Percentiles rank a stretch among this genome's conserved stretches.
Evolutionary conservation across 2,797 vertebrate genomes (phyloP).

Genomic region (Pachyuromys duprasi): DNA sequence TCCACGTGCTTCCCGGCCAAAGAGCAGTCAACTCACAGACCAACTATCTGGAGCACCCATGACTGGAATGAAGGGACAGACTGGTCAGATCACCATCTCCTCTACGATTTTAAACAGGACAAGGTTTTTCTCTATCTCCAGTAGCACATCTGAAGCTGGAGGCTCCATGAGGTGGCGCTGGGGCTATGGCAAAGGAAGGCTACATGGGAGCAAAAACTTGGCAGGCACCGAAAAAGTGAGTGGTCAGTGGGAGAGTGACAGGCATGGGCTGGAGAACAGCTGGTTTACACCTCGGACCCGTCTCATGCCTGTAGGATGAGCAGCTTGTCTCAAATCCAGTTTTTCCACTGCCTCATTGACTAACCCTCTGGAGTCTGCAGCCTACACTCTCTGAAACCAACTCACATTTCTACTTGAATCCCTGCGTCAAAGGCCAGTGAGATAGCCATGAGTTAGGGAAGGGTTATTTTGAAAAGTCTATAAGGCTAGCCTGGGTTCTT

Average conservation of each 20-base stretch:
- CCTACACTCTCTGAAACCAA: not conserved
- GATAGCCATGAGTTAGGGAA: not conserved
- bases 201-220: not conserved
- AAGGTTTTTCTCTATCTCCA: not conserved
- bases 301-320: not conserved
- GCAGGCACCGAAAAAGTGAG: not conserved
- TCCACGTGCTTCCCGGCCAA: not conserved
- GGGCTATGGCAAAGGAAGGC: not conserved
- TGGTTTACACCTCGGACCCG: not conserved
- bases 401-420: not conserved
- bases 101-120: not conserved
- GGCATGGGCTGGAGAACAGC: not conserved
- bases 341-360: not conserved
- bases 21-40: not conserved
- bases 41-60: accelerated
- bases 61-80: not conserved
- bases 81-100: not conserved
- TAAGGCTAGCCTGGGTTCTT: not conserved
- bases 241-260: not conserved
- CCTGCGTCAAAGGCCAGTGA: not conserved
- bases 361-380: too few relatives aligned
- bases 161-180: not conserved
- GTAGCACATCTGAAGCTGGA: not conserved
- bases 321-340: not conserved
- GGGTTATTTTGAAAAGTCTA: not conserved